phyloP scores from a whole-genome alignment of 2,888 invertebrate genomes.

The Lepetodrilus schrolli region DNA sequence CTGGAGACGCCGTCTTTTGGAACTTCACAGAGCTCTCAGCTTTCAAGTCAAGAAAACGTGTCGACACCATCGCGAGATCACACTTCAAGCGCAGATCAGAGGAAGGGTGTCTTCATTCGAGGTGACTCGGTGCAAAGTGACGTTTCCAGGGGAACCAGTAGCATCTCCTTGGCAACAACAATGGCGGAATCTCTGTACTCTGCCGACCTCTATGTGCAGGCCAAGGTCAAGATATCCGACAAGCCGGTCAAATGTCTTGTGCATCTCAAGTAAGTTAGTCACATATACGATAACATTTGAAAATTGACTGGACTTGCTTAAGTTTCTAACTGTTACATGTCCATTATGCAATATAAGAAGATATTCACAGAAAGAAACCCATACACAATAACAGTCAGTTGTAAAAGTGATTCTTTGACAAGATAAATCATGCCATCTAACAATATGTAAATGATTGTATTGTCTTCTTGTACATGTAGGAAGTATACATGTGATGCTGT shows the following conservation, averaged over 20 bases:
- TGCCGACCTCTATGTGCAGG: conserved; percentile 74
- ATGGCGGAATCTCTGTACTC: conserved; percentile 65
- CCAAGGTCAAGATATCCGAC: conserved; percentile 77
- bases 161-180: conserved; percentile 39
- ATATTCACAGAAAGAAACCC: no score
- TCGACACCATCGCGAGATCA: conserved; percentile 50
- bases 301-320: no score
- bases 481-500: conserved; percentile 14
- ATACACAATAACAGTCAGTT: no score
- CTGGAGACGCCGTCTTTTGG: conserved; percentile 39
- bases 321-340: no score
- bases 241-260: conserved; percentile 76
- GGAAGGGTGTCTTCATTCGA: conserved; percentile 33
- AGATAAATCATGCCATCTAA: no score
- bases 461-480: no score
- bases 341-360: no score
- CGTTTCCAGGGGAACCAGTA: conserved; percentile 37
- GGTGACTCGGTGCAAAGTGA: conserved; percentile 18
- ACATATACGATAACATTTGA: no score
- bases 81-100: conserved; percentile 5
- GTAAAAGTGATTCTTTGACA: no score
- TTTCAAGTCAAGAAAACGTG: conserved; percentile 67
- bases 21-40: conserved; percentile 44
- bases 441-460: no score
- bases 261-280: conserved; percentile 68